Percentiles rank a stretch among this genome's conserved stretches.
phyloP scores from a whole-genome alignment of 1,140 invertebrate genomes.

The Zophobas atratus region DNA sequence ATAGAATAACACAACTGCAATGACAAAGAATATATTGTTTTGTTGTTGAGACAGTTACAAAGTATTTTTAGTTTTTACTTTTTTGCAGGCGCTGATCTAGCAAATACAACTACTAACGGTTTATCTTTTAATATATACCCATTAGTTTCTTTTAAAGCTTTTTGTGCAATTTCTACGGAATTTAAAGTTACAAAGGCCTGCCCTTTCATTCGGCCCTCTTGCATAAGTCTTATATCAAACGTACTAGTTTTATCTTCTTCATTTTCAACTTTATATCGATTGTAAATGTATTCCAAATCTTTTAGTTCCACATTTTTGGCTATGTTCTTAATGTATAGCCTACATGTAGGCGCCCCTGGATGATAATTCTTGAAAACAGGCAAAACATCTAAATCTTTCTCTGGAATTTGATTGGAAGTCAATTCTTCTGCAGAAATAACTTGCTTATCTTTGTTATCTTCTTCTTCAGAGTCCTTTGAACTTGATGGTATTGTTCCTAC shows the following conservation, averaged over 20 bases:
- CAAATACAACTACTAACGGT: constrained; percentile 93
- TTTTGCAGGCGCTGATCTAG: constrained; percentile 71
- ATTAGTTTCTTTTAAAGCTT: constrained; percentile 89
- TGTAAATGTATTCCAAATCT: constrained; percentile 88
- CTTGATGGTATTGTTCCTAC: constrained; percentile 28
- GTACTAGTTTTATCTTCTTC: constrained; percentile 70
- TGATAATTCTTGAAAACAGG: constrained; percentile 92
- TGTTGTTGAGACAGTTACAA: neutral
- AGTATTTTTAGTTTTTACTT: constrained; percentile 20
- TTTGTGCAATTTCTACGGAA: constrained; percentile 78
- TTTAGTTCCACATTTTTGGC: constrained; percentile 82
- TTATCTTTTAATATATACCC: constrained; percentile 91
- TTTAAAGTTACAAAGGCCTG: constrained; percentile 93
- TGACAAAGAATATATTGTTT: neutral
- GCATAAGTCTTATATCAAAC: constrained; percentile 93
- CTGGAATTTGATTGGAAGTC: constrained; percentile 78
- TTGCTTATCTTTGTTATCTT: constrained; percentile 62
- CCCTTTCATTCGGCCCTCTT: constrained; percentile 96
- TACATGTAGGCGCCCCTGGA: constrained; percentile 83
- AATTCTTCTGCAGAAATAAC: constrained; percentile 80
- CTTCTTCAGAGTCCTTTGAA: constrained; percentile 53
- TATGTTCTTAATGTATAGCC: constrained; percentile 95
- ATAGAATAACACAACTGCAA: neutral
- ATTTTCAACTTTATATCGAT: constrained; percentile 67
- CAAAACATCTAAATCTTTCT: constrained; percentile 82